Conservation (phyloP, 2,797 vertebrate genomes). For the Moxostoma hubbsi region DNA sequence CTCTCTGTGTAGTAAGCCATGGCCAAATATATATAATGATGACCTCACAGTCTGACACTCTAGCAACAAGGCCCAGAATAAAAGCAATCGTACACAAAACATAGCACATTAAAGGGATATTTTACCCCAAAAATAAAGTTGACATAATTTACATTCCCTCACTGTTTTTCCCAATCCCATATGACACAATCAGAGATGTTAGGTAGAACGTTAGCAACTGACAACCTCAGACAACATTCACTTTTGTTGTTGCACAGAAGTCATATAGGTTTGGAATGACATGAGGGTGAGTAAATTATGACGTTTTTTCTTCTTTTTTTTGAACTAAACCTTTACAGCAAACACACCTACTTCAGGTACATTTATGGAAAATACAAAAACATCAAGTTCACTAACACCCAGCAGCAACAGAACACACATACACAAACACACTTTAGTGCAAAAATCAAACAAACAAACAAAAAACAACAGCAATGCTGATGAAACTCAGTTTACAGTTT, state of each 20-base stretch:
- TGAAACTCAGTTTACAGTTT: constrained; percentile 26
- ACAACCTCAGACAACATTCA: no score
- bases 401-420: constrained; percentile 14
- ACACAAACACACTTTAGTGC: neutral
- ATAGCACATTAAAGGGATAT: neutral
- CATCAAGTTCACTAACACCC: neutral
- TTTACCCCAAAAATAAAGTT: no score
- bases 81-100: constrained; percentile 21
- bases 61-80: constrained; percentile 26
- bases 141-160: no score
- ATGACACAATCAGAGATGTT: no score
- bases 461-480: neutral
- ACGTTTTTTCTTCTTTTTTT: no score
- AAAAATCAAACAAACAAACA: constrained; percentile 2
- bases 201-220: no score
- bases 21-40: constrained; percentile 33
- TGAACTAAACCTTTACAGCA: neutral
- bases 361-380: constrained; percentile 21
- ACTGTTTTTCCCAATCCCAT: no score
- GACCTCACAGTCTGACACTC: constrained; percentile 50
- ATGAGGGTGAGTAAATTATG: no score
- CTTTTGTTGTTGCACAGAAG: no score
- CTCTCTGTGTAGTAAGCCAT: constrained; percentile 42
- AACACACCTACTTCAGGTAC: neutral
- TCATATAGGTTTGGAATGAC: no score